Conservation (phyloP, 2,888 invertebrate genomes). For the Leptinotarsa rubiginosa region DNA sequence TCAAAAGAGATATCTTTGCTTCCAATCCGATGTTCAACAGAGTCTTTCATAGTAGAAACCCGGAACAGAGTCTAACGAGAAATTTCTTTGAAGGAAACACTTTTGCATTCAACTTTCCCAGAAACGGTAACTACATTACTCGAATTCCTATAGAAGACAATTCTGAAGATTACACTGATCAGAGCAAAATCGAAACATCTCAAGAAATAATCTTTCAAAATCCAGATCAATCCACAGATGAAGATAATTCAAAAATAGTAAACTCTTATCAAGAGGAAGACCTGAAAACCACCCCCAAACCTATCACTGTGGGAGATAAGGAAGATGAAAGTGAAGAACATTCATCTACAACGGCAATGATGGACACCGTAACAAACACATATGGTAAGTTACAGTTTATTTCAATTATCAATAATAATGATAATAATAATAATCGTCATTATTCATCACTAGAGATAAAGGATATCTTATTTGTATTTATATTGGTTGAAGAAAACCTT, state of each 20-base stretch:
- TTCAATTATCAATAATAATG: no score
- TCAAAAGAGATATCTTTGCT: constrained; percentile 23
- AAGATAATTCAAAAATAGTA: neutral
- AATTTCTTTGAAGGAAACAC: constrained; percentile 27
- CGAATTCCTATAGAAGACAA: constrained; percentile 1
- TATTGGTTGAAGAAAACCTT: no score
- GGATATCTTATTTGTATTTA: no score
- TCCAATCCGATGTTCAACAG: constrained; percentile 24
- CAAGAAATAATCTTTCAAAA: neutral
- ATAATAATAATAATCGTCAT: no score
- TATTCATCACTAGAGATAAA: no score
- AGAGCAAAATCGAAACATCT: neutral
- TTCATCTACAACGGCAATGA: neutral
- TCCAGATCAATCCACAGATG: neutral
- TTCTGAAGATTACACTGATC: constrained; percentile 6
- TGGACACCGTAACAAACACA: neutral
- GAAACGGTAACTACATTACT: constrained; percentile 16
- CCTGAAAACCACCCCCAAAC: neutral
- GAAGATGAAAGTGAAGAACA: neutral
- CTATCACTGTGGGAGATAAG: neutral
- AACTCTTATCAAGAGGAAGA: neutral
- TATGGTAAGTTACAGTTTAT: no score
- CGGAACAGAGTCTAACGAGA: constrained; percentile 16
- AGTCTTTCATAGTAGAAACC: constrained; percentile 27
- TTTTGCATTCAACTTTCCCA: neutral